Evolutionary conservation across 2,113 vertebrate genomes (phyloP).

Genomic region (Romanogobio albipinnatus): DNA sequence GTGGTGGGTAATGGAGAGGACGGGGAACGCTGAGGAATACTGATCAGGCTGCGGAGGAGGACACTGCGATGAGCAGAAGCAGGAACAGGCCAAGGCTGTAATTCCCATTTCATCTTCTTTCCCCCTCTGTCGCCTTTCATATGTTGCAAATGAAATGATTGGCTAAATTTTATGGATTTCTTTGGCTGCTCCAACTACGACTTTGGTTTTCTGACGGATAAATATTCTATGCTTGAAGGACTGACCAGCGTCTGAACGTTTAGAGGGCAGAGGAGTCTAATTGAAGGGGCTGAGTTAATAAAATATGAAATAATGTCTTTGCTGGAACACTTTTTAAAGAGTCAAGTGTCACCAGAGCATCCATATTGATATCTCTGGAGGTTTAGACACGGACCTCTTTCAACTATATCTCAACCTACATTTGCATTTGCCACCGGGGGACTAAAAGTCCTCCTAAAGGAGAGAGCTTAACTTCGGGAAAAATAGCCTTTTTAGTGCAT

Average conservation of each 20-base stretch:
- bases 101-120: conserved; percentile 28
- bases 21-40: conserved; percentile 60
- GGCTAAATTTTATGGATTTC: conserved; percentile 49
- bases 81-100: conserved; percentile 2
- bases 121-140: background rate
- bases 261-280: background rate
- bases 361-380: conserved; percentile 42
- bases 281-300: conserved; percentile 43
- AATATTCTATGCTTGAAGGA: background rate
- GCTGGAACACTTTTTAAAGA: conserved; percentile 31
- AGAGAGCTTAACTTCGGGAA: background rate
- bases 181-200: conserved; percentile 45
- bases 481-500: background rate
- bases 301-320: conserved; percentile 46
- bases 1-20: conserved; percentile 56
- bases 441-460: conserved; percentile 24
- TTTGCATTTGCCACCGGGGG: conserved; percentile 44
- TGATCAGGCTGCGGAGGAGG: conserved; percentile 64
- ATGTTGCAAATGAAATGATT: conserved; percentile 46
- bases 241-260: background rate
- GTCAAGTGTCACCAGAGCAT: conserved; percentile 37
- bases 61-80: conserved; percentile 28
- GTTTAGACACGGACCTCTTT: conserved; percentile 34
- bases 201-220: conserved; percentile 39
- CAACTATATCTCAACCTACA: conserved; percentile 31